These are phyloP conservation scores for Trogon surrucura DNA, from an alignment of 2,113 vertebrate species.

Conservation along the genomic window DNA sequence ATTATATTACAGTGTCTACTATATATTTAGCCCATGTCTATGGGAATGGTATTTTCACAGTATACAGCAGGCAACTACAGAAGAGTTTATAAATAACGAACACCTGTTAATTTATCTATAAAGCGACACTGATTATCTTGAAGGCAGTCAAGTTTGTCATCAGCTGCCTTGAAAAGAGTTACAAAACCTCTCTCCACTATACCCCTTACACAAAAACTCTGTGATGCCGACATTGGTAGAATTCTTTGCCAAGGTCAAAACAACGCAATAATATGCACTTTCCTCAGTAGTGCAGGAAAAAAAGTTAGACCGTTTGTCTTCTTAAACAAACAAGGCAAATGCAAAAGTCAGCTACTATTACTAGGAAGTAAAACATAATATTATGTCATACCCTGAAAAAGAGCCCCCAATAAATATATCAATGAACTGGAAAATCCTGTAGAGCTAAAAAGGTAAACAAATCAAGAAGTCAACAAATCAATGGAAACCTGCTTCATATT, in stretches of 20 bases:
- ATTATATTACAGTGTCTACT: not conserved
- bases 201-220: not conserved
- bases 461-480: constrained; percentile 33
- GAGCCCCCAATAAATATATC: not conserved
- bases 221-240: not conserved
- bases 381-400: constrained; percentile 21
- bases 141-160: not conserved
- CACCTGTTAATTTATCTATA: not conserved
- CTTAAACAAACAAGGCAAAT: constrained; percentile 10
- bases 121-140: not conserved
- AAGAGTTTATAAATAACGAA: not conserved
- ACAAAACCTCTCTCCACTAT: not conserved
- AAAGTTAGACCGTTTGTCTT: not conserved
- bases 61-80: not conserved
- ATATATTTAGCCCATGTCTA: not conserved
- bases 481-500: not conserved
- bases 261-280: not conserved
- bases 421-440: constrained; percentile 42
- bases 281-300: not conserved
- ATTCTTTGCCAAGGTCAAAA: not conserved
- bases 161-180: not conserved
- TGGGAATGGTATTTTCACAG: not conserved
- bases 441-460: constrained; percentile 49
- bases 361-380: not conserved
- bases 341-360: not conserved